Percentiles rank a stretch among this genome's conserved stretches.
Evolutionary conservation across 1,140 invertebrate species (phyloP).

Genomic region (Panonychus citri): DNA sequence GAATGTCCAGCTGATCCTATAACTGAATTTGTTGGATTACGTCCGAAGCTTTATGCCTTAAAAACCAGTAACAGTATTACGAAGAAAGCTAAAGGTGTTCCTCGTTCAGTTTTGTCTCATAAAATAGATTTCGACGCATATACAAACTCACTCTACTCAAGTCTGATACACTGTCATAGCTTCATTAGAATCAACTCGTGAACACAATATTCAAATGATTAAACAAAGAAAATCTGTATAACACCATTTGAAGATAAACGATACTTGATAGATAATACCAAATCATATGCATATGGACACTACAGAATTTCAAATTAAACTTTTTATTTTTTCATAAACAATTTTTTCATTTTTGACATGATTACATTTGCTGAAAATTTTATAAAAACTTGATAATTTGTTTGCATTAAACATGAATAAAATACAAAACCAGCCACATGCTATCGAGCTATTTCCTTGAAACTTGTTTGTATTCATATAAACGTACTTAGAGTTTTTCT

Average conservation of each 20-base stretch:
- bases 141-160: too few species aligned
- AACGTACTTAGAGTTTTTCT: neutral
- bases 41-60: constrained; percentile 1
- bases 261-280: too few species aligned
- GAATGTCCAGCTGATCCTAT: neutral
- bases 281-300: too few species aligned
- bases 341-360: neutral
- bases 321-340: too few species aligned
- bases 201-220: too few species aligned
- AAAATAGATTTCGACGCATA: too few species aligned
- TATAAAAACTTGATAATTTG: neutral
- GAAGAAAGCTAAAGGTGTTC: constrained; percentile 5
- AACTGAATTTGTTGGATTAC: constrained; percentile 2
- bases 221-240: too few species aligned
- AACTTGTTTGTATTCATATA: neutral
- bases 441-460: neutral
- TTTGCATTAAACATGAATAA: neutral
- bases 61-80: neutral
- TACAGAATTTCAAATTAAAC: too few species aligned
- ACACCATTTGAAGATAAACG: too few species aligned
- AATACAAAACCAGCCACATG: neutral
- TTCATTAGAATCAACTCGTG: too few species aligned
- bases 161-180: too few species aligned
- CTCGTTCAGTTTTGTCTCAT: too few species aligned
- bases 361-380: neutral